These are phyloP conservation scores for Danio rerio DNA, from an alignment of 2,113 vertebrate genomes.

Conservation along the genomic window GRCz12tu NC_133181.1:2349001-2349500, in stretches of 20 bases:
- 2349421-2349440: too few species aligned
- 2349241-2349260: constrained; percentile 93
- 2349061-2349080: constrained; percentile 57
- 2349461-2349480: too few species aligned
- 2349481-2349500: too few species aligned
- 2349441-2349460: too few species aligned
- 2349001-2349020: constrained; percentile 40
- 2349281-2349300: constrained; percentile 85
- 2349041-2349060: constrained; percentile 64
- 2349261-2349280: constrained; percentile 76
- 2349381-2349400: neutral
- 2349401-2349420: neutral
- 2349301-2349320: constrained; percentile 86
- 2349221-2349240: constrained; percentile 83
- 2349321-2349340: constrained; percentile 69
- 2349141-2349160: too few species aligned
- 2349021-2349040: constrained; percentile 54
- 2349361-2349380: neutral
- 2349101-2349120: too few species aligned
- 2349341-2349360: neutral
- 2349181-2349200: too few species aligned
- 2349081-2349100: too few species aligned
- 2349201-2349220: neutral
- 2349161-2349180: too few species aligned
- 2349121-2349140: too few species aligned